phyloP scores from a whole-genome alignment of 2,888 invertebrate species.

The Amphiduros pacificus region DNA sequence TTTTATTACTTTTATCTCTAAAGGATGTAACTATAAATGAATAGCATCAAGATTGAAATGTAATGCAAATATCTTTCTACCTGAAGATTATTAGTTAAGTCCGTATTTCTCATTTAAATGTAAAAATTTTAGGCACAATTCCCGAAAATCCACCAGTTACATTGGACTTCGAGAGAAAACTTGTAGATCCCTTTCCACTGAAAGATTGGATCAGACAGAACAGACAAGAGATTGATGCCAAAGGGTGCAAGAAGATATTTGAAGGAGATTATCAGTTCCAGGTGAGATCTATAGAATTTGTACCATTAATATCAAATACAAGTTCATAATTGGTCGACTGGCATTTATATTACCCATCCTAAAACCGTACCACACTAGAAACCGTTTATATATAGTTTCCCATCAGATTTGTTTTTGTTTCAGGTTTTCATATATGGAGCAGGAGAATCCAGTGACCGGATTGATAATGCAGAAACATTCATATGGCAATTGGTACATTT shows the following conservation, averaged over 20 bases:
- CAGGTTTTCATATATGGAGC: constrained; percentile 49
- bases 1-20: too few species aligned
- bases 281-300: too few species aligned
- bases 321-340: too few species aligned
- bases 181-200: constrained; percentile 45
- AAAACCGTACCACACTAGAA: too few species aligned
- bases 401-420: too few species aligned
- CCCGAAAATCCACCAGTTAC: constrained; percentile 46
- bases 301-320: too few species aligned
- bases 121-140: constrained; percentile 40
- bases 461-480: constrained; percentile 45
- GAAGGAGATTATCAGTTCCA: constrained; percentile 44
- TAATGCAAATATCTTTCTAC: too few species aligned
- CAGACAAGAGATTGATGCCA: constrained; percentile 35
- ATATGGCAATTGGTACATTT: constrained; percentile 52
- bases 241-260: constrained; percentile 41
- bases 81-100: too few species aligned
- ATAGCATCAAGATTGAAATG: too few species aligned
- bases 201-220: constrained; percentile 40
- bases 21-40: too few species aligned
- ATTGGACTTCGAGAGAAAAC: constrained; percentile 34
- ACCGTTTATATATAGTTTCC: too few species aligned
- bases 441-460: constrained; percentile 42
- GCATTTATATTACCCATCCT: too few species aligned
- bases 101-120: neutral